Conservation (phyloP, 2,888 invertebrate genomes). For the Heliconius ismenius region DNA sequence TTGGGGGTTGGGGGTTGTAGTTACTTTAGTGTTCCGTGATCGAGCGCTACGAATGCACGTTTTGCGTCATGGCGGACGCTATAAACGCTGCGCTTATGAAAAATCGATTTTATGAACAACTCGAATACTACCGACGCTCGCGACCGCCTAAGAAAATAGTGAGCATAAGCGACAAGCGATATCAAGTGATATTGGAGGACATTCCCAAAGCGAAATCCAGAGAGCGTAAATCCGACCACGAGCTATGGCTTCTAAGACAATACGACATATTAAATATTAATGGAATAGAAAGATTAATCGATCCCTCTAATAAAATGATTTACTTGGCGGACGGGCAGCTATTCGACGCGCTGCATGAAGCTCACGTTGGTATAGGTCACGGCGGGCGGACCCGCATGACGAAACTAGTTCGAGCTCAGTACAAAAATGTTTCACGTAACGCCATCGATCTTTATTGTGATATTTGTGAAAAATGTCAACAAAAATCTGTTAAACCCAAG, state of each 20-base stretch:
- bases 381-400: slow-evolving; percentile 6
- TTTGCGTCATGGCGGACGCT: slow-evolving; percentile 24
- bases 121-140: slow-evolving; percentile 19
- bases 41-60: slow-evolving; percentile 27
- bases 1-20: slow-evolving; percentile 10
- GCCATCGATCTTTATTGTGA: slow-evolving; percentile 7
- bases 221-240: neutral
- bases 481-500: neutral
- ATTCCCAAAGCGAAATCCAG: slow-evolving; percentile 10
- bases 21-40: slow-evolving; percentile 26
- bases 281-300: slow-evolving; percentile 1
- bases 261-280: slow-evolving; percentile 12
- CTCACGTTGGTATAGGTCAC: slow-evolving; percentile 8
- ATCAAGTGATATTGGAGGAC: slow-evolving; percentile 15
- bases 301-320: neutral
- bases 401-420: slow-evolving; percentile 5
- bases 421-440: slow-evolving; percentile 14
- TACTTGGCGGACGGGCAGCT: slow-evolving; percentile 15
- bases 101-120: slow-evolving; percentile 29
- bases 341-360: slow-evolving; percentile 7
- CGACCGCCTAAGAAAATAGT: slow-evolving; percentile 2
- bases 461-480: slow-evolving; percentile 13
- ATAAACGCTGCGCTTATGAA: slow-evolving; percentile 26
- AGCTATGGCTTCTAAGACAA: neutral
- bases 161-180: slow-evolving; percentile 22